A percentile compares a stretch with the other conserved stretches of the same genome.
phyloP scores from a whole-genome alignment of 2,888 invertebrate species.

The Myathropa florea region DNA sequence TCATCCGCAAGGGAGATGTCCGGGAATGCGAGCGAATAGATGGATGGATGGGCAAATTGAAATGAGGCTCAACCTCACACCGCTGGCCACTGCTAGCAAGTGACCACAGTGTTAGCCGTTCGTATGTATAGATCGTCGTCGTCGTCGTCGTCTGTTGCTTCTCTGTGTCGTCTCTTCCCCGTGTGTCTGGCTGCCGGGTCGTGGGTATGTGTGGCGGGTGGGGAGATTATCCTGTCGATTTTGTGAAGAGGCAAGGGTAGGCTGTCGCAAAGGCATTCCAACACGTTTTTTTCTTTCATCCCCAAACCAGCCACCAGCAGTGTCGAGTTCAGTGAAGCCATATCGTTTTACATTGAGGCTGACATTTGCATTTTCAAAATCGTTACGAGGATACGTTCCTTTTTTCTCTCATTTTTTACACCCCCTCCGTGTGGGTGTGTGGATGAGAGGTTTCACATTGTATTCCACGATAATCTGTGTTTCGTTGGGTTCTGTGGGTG shows the following conservation, averaged over 20 bases:
- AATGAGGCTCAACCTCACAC: slow-evolving; percentile 57
- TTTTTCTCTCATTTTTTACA: slow-evolving; percentile 17
- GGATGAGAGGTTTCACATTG: neutral
- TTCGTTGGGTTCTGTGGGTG: slow-evolving; percentile 11
- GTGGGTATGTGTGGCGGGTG: neutral
- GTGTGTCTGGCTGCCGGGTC: neutral
- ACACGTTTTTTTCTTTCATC: slow-evolving; percentile 30
- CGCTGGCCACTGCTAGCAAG: slow-evolving; percentile 5
- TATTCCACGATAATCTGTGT: slow-evolving; percentile 17
- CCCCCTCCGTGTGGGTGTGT: neutral
- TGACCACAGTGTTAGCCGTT: slow-evolving; percentile 59
- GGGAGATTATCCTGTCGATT: slow-evolving; percentile 13
- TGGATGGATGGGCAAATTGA: slow-evolving; percentile 63
- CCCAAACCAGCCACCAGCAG: slow-evolving; percentile 3
- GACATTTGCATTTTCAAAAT: slow-evolving; percentile 69
- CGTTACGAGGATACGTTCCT: slow-evolving; percentile 39
- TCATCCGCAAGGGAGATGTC: neutral
- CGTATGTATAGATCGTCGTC: too few species aligned
- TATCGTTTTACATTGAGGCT: slow-evolving; percentile 63
- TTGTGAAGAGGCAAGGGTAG: slow-evolving; percentile 34
- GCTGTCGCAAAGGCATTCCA: slow-evolving; percentile 46
- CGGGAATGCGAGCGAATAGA: slow-evolving; percentile 13
- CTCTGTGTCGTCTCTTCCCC: slow-evolving; percentile 1
- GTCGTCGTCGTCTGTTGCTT: neutral
- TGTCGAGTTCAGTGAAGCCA: slow-evolving; percentile 25